Base-by-base conservation (phyloP, 1,140 invertebrate genomes). In the Arctopsyche grandis region DNA sequence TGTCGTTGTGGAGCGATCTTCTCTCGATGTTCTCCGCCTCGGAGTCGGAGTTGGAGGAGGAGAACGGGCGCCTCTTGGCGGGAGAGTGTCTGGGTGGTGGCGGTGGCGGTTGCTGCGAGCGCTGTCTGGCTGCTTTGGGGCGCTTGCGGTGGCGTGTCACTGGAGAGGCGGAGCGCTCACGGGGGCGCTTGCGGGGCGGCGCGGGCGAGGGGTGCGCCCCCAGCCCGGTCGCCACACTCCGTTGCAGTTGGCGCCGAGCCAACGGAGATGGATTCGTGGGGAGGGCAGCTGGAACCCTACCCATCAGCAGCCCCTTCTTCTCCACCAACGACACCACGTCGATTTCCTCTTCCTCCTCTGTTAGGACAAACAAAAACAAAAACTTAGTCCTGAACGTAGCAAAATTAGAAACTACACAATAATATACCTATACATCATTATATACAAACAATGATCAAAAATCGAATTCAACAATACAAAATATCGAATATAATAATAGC, bases 281-380 rank as follows among this genome's bases (percentile, higher is more conserved):
- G 22, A 93, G 83, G 0, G 87, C 83, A 7, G 88, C 86, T 1
- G 86, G 84, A 82, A 85, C 86, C 79, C 84, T 79, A 83, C 85
- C 81, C 73, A 84, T 69, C 63, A 71, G 66, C 85, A 24, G 21
- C 9, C 0, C 24, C 46, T 84, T 88, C 73, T 92, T 91, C 70
- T 92, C 92, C 63, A 87, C 88, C 12, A 92, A 87, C 0, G 92
- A 91, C 5, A 94, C 94, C 26, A 95, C 94, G 84, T 95, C 94
- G 84, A 95, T 95, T 90, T 94, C 93, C 86, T 95, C 94, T 90
- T 94, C 93, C 86, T 95, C 94, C 84, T 95, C 94, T 93, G 90
- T 81, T 76, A 74, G 12, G 58, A 77, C 69, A 80, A 82, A 73
- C 75, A 66, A 79, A 79, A 74, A 69, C 1, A 26, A 76, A 46